These are phyloP conservation scores for Habrosyne pyritoides DNA, from an alignment of 2,888 invertebrate species.

Conservation along the genomic window DNA sequence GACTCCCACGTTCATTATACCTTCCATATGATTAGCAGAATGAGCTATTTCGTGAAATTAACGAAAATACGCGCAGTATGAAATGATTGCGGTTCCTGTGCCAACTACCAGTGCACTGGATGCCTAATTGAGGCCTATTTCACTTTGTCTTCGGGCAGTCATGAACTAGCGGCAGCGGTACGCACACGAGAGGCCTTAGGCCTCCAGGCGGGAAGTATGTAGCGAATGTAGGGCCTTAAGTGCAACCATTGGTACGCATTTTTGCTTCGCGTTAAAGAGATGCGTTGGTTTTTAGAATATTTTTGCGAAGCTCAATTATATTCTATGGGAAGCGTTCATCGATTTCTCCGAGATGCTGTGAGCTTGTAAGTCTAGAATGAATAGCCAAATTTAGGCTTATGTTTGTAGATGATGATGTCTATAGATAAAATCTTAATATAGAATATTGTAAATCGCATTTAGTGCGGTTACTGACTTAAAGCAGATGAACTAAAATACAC, in stretches of 20 bases:
- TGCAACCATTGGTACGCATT: neutral
- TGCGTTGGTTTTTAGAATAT: neutral
- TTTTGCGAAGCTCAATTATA: too few species aligned
- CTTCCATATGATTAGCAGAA: neutral
- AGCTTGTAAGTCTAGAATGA: too few species aligned
- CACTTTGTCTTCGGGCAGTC: conserved; percentile 57
- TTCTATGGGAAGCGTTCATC: too few species aligned
- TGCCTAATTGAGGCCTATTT: conserved; percentile 52
- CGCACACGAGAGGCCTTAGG: conserved; percentile 33
- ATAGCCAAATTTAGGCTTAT: too few species aligned
- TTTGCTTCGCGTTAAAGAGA: neutral
- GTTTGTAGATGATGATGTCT: too few species aligned
- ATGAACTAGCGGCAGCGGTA: conserved; percentile 44
- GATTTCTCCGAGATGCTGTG: too few species aligned
- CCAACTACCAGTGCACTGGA: conserved; percentile 31
- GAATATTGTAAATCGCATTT: too few species aligned
- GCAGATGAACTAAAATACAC: too few species aligned
- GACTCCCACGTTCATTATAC: neutral
- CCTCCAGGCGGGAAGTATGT: neutral
- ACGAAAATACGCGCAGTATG: conserved; percentile 5
- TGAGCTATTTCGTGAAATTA: conserved; percentile 2
- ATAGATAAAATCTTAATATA: too few species aligned
- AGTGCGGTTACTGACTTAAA: too few species aligned
- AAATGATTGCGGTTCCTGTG: conserved; percentile 31
- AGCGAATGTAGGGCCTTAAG: neutral